Conservation (phyloP, 2,888 invertebrate genomes). For the Harmothoe impar region DNA sequence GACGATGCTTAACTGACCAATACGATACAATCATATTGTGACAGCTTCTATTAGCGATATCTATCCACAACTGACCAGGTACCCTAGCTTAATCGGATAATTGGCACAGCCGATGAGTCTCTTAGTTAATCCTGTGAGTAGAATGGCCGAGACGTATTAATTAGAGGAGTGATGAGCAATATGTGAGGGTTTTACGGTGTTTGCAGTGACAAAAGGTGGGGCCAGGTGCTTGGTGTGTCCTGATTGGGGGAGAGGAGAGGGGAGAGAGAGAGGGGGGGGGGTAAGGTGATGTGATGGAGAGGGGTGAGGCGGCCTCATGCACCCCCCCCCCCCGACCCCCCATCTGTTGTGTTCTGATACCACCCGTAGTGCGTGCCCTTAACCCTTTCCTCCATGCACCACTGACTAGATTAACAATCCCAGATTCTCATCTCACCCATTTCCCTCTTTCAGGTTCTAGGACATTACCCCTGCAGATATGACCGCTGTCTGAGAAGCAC, state of each 20-base stretch:
- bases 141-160: too few relatives aligned
- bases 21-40: too few relatives aligned
- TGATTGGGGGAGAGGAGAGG: neutral
- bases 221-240: neutral
- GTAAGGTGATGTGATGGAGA: neutral
- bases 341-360: constrained; percentile 45
- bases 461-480: neutral
- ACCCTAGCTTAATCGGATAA: too few relatives aligned
- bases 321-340: neutral
- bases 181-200: neutral
- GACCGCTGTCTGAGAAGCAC: too few relatives aligned
- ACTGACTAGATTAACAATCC: neutral
- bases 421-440: neutral
- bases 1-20: too few relatives aligned
- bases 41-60: too few relatives aligned
- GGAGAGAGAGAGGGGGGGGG: neutral
- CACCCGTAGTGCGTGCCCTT: neutral
- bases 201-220: constrained; percentile 2
- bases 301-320: neutral
- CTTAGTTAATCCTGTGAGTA: too few relatives aligned
- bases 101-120: too few relatives aligned
- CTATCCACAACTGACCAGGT: too few relatives aligned
- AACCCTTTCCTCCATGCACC: constrained; percentile 14
- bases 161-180: too few relatives aligned
- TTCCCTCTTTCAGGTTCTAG: neutral